Evolutionary conservation across 92 coral and sea anemone species (phyloP).

Genomic region (Metridium senile): DNA sequence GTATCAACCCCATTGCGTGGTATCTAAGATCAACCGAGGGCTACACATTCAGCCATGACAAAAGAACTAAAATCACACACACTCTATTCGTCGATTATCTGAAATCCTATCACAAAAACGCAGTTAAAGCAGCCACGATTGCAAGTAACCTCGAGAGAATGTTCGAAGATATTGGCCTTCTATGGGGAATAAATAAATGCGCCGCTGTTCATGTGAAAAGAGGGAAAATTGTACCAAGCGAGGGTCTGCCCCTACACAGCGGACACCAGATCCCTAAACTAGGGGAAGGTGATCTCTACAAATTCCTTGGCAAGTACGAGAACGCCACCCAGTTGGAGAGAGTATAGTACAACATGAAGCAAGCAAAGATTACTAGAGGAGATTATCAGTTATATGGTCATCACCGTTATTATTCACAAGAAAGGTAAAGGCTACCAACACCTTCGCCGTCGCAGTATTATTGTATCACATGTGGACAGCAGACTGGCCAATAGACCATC

Average conservation of each 20-base stretch:
- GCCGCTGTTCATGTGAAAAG: too few relatives aligned
- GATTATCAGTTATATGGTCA: constrained; percentile 9
- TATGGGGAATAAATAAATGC: too few relatives aligned
- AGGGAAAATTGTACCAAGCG: too few relatives aligned
- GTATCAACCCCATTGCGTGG: constrained; percentile 30
- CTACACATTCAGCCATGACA: constrained; percentile 11
- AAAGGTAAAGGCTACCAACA: constrained; percentile 37
- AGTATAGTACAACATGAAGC: neutral
- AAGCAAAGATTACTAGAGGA: constrained; percentile 9
- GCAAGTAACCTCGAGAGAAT: constrained; percentile 1
- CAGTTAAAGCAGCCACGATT: constrained; percentile 21
- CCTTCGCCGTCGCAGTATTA: constrained; percentile 30
- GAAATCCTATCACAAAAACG: constrained; percentile 28
- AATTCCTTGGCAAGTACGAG: constrained; percentile 16
- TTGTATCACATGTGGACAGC: constrained; percentile 33
- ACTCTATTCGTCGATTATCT: constrained; percentile 11
- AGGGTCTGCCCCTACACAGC: constrained; percentile 3
- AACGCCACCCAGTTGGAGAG: neutral
- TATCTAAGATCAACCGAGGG: constrained; percentile 15
- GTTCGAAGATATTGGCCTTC: constrained; percentile 26
- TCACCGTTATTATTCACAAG: constrained; percentile 32
- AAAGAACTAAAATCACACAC: constrained; percentile 3
- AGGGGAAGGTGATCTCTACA: constrained; percentile 14
- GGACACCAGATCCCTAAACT: constrained; percentile 12
- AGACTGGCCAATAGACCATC: constrained; percentile 34